A percentile compares a stretch with the other conserved stretches of the same genome.
These are phyloP conservation scores for Heliconius aoede DNA, from an alignment of 2,888 invertebrate species.

Conservation along the genomic window DNA sequence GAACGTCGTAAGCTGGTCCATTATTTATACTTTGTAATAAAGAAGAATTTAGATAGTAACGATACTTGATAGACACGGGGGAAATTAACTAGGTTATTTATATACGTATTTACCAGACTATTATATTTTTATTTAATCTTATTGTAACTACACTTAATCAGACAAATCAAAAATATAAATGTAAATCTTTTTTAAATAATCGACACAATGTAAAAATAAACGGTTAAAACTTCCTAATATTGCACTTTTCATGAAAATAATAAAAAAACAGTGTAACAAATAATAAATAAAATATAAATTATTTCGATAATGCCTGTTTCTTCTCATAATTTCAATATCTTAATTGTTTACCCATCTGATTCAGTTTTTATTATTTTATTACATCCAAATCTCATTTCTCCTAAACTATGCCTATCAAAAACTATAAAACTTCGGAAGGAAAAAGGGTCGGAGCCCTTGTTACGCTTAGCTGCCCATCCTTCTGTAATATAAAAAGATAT, in stretches of 20 bases:
- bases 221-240: too few relatives aligned
- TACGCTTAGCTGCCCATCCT: constrained; percentile 2
- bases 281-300: too few relatives aligned
- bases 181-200: too few relatives aligned
- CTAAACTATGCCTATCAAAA: background rate
- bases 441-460: constrained; percentile 23
- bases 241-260: too few relatives aligned
- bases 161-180: background rate
- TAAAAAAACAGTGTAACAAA: too few relatives aligned
- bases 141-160: background rate
- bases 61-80: background rate
- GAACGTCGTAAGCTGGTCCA: background rate
- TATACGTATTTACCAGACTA: background rate
- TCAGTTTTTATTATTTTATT: background rate
- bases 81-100: background rate
- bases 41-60: background rate
- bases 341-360: background rate
- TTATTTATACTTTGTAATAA: constrained; percentile 11
- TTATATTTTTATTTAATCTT: background rate
- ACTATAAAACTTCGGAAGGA: background rate
- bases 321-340: too few relatives aligned
- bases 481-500: constrained; percentile 17
- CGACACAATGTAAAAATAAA: too few relatives aligned
- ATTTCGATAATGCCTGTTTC: too few relatives aligned
- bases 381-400: background rate